Base-by-base conservation (phyloP, 2,888 invertebrate species). In the Criorhina ranunculi region DNA sequence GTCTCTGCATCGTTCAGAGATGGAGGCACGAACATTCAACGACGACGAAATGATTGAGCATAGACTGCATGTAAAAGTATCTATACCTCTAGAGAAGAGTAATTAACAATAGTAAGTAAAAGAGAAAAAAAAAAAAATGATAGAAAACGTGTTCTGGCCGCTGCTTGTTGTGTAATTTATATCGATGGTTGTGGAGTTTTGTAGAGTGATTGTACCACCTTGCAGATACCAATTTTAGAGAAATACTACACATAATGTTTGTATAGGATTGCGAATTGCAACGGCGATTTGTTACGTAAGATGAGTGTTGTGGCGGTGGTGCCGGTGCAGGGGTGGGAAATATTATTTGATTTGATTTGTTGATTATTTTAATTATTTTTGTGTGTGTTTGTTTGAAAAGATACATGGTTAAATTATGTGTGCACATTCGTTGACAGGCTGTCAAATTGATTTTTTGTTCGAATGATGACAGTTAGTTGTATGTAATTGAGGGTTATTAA, bases 41-140 rank as follows among this genome's bases (percentile, higher is more conserved):
- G 9, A 31, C 53, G 15, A 31, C 69, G 59, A 82, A 44, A 78
- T 78, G 82, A 82, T 82, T 82, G 82, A 78, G 60, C 60, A 3
- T 72, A 49, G 57, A 70, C 60, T 70, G 77, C 64, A 77, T 70
- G 69, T 72, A 49, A n/a, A n/a, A n/a, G 24, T 24, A 24, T 4
- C 24, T 70, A 40, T 35, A 51, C 31, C 11, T 60, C 60, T 66
- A 42, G 19, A 37, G 78, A 83, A 79, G 83, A 79, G 83, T 83
- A 83, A 83, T 83, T 83, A 83, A 79, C 79, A 83, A 83, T 83
- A 69, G 79, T 79, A n/a, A n/a, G n/a, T 83, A 67, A 49, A n/a
- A n/a, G n/a, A 64, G 62, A 67, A 75, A 66, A 37, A 35, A 60
- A 19, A 15, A 60, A 70, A 31, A 44, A 15, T 49, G n/a, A 64